Conservation (phyloP, 2,797 vertebrate species). For the Florisuga fusca region DNA sequence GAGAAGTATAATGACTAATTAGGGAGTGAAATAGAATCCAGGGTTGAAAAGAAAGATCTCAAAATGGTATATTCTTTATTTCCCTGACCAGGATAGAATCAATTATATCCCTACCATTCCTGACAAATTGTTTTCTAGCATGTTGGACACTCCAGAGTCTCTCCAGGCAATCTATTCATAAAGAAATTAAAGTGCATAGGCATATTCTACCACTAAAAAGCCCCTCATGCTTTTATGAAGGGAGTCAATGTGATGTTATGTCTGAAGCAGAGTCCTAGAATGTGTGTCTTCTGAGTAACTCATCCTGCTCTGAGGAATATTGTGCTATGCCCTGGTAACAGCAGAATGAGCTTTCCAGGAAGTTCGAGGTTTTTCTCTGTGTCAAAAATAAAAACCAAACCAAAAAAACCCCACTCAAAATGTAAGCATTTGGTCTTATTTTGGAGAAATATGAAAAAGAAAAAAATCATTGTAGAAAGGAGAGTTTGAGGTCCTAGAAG, state of each 20-base stretch:
- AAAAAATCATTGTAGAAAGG: neutral
- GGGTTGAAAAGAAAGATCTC: neutral
- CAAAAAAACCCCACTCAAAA: neutral
- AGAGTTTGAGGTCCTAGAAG: neutral
- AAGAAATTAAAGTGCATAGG: neutral
- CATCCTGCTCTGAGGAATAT: neutral
- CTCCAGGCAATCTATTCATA: neutral
- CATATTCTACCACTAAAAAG: neutral
- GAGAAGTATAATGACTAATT: neutral
- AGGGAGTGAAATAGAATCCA: neutral
- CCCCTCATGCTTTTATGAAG: no score
- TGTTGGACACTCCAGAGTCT: neutral
- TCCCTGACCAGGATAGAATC: neutral
- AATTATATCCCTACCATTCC: neutral
- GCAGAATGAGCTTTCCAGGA: neutral
- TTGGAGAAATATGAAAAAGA: neutral
- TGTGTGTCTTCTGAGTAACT: neutral
- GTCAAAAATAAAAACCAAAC: neutral
- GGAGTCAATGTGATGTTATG: neutral
- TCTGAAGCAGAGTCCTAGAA: neutral
- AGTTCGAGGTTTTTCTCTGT: neutral
- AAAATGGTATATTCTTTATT: neutral
- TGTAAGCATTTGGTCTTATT: neutral
- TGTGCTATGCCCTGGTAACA: neutral
- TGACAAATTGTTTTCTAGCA: neutral